A percentile compares a stretch with the other conserved stretches of the same genome.
Evolutionary conservation across 2,113 vertebrate species (phyloP).

Genomic region (Oncorhynchus kisutch): DNA sequence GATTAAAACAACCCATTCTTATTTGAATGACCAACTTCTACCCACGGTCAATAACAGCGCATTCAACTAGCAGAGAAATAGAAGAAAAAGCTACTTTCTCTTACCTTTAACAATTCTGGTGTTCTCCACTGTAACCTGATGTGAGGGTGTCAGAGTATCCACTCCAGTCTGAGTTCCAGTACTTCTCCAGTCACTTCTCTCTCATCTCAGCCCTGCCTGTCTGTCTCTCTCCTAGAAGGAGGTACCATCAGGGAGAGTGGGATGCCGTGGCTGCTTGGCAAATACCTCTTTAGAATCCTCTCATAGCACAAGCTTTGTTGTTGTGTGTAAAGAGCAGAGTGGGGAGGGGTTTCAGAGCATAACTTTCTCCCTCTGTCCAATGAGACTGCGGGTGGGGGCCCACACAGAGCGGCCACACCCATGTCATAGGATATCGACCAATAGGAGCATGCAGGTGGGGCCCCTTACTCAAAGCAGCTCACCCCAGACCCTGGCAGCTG

Average conservation of each 20-base stretch:
- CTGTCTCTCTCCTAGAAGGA: conserved; percentile 37
- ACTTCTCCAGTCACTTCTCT: neutral
- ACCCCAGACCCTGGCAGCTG: conserved; percentile 19
- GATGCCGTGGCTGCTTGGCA: conserved; percentile 55
- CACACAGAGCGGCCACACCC: conserved; percentile 31
- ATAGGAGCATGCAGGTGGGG: conserved; percentile 34
- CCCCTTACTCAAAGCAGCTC: neutral
- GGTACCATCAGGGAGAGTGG: conserved; percentile 46
- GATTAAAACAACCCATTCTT: no score
- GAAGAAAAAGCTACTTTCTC: neutral
- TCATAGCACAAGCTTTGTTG: conserved; percentile 70
- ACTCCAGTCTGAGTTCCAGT: neutral
- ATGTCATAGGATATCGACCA: conserved; percentile 35
- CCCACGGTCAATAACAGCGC: neutral
- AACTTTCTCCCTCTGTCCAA: conserved; percentile 40
- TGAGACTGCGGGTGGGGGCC: conserved; percentile 44
- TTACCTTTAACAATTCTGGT: neutral
- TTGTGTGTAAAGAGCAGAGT: conserved; percentile 56
- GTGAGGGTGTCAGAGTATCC: no score
- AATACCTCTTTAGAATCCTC: conserved; percentile 60
- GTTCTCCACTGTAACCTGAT: no score
- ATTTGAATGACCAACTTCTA: no score
- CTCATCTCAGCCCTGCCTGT: conserved; percentile 7
- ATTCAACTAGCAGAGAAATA: neutral
- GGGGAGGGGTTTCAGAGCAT: conserved; percentile 52